Evolutionary conservation across 1,140 invertebrate genomes (phyloP), one percentile per base, ranked within the genome.

Genomic region (Hirudo medicinalis): DNA sequence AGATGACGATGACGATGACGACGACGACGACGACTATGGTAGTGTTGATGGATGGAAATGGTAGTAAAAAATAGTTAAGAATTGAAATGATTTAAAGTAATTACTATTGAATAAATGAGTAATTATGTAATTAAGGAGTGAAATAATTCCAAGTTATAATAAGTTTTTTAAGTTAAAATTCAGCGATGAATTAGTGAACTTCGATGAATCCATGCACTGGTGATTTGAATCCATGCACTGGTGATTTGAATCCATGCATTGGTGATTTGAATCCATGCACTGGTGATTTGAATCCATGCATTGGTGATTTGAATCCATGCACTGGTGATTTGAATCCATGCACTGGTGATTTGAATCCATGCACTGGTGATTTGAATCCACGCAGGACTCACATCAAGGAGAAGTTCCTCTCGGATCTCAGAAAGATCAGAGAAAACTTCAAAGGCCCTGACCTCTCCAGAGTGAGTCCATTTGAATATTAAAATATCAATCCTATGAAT

Each of bases 371-470:
- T 0, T 63, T 22, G 0, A 25, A 19, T 32, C 2, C 9, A 25
- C 70, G 22, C 74, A 80, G 80, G 53, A 77, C 91, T 9, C 94
- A 99, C 80, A 90, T 97, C 83, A 94, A 96, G 80, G 96, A 99
- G 80, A 97, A 97, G 82, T 99, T 99, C 84, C 82, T 99, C 60
- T 85, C 88, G 29, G 96, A 99, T 84, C 84, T 99, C 43, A 86
- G 95, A 13, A 95, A 96, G 84, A 89, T 91, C 4, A 87, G 92
- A 70, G 94, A 98, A 79, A 88, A 86, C 11, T 89, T 89, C 80
- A 89, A 87, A 60, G 91, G 91, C 8, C 87, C 89, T 70, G 93
- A 97, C 78, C 83, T 97, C n/a, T 86, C 87, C 22, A 88, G 88
- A 78, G 80, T 81, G 72, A 63, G 60, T 49, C 15, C 4, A 49